phyloP scores from a whole-genome alignment of 1,140 invertebrate genomes.

The Plutomurus gul region DNA sequence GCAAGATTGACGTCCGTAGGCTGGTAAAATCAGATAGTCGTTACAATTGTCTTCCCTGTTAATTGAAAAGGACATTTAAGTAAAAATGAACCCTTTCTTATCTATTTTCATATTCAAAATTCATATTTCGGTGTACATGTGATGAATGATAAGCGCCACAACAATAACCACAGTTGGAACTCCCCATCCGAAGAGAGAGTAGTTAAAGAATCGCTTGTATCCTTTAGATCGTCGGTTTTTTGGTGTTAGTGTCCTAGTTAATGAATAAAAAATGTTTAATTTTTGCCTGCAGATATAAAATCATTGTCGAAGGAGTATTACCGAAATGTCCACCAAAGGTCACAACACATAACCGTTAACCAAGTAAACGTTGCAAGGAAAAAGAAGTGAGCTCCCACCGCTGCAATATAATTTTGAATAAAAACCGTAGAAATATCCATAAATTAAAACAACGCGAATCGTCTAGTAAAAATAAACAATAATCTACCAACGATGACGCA shows the following conservation, averaged over 20 bases:
- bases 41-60: slow-evolving; percentile 12
- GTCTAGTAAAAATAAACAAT: neutral
- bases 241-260: neutral
- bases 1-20: slow-evolving; percentile 13
- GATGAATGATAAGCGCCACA: neutral
- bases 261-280: neutral
- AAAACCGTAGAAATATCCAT: neutral
- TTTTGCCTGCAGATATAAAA: neutral
- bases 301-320: neutral
- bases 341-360: slow-evolving; percentile 36
- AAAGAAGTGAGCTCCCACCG: slow-evolving; percentile 30
- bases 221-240: slow-evolving; percentile 3
- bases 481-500: slow-evolving; percentile 16
- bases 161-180: neutral
- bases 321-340: slow-evolving; percentile 39
- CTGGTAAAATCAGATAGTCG: neutral
- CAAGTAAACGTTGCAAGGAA: slow-evolving; percentile 33
- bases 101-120: neutral
- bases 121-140: neutral
- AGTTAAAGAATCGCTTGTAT: neutral
- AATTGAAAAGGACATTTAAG: neutral
- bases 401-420: too few species aligned
- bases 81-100: neutral
- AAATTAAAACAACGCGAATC: too few species aligned
- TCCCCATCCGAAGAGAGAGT: slow-evolving; percentile 12